Evolutionary conservation across 2,797 vertebrate genomes (phyloP).

Genomic region (Anisognathus igniventris): DNA sequence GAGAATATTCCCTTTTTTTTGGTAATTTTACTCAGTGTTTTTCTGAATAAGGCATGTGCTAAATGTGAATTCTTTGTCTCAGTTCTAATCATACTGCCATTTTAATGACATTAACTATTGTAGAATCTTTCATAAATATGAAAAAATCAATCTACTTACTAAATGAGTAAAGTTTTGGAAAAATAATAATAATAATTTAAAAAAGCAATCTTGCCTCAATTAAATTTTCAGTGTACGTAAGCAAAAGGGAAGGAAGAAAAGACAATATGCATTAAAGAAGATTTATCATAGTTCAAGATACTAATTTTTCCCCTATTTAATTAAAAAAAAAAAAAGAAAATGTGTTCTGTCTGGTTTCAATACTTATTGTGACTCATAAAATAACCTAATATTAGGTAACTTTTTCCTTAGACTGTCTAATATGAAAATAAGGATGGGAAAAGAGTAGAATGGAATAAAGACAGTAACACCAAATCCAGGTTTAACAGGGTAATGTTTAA

Average conservation of each 20-base stretch:
- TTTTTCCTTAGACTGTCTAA: neutral
- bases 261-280: neutral
- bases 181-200: neutral
- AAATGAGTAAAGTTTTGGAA: neutral
- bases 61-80: neutral
- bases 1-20: neutral
- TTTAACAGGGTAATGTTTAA: neutral
- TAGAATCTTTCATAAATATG: neutral
- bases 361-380: slow-evolving; percentile 16
- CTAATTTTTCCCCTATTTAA: neutral
- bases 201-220: neutral
- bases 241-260: neutral
- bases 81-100: neutral
- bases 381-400: neutral
- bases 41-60: neutral
- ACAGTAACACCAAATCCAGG: neutral
- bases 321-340: neutral
- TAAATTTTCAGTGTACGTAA: neutral
- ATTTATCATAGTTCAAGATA: neutral
- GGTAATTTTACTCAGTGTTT: neutral
- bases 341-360: neutral
- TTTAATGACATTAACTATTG: neutral
- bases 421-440: neutral
- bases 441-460: neutral
- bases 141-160: neutral